Percentiles rank a stretch among this genome's conserved stretches.
These are phyloP conservation scores for Lapara coniferarum DNA, from an alignment of 2,888 invertebrate genomes.

Conservation along the genomic window DNA sequence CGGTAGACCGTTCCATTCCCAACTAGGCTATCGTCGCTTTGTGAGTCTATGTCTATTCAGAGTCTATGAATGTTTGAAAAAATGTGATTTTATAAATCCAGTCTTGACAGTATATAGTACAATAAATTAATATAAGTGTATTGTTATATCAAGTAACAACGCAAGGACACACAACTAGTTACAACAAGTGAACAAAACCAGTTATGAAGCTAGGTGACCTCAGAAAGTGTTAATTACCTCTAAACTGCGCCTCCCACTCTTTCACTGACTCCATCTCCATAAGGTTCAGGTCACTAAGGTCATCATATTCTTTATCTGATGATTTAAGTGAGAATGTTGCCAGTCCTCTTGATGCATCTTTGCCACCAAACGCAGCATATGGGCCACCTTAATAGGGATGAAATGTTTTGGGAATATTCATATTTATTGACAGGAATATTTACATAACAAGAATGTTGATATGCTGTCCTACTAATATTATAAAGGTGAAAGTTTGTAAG, in stretches of 20 bases:
- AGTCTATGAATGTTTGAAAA: background rate
- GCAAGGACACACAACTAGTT: slow-evolving; percentile 5
- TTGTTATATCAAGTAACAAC: background rate
- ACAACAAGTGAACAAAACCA: background rate
- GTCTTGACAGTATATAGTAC: background rate
- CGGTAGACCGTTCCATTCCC: no score
- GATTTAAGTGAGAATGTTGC: slow-evolving; percentile 95
- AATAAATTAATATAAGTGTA: background rate
- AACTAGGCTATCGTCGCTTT: no score
- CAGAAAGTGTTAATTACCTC: slow-evolving; percentile 84
- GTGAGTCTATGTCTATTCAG: no score
- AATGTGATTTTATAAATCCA: background rate
- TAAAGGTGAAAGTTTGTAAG: no score
- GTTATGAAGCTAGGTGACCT: slow-evolving; percentile 27
- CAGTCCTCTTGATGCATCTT: slow-evolving; percentile 96
- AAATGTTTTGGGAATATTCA: no score
- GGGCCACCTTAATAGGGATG: slow-evolving; percentile 88
- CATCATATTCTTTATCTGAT: slow-evolving; percentile 94
- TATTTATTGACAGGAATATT: no score
- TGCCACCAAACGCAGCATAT: slow-evolving; percentile 96
- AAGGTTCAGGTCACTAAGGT: slow-evolving; percentile 95
- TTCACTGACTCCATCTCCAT: slow-evolving; percentile 97
- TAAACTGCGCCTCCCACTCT: slow-evolving; percentile 99
- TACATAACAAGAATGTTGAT: no score
- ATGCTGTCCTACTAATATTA: no score